These are phyloP conservation scores for Amiota communis DNA, from an alignment of 2,888 invertebrate genomes.

Conservation along the genomic window DNA sequence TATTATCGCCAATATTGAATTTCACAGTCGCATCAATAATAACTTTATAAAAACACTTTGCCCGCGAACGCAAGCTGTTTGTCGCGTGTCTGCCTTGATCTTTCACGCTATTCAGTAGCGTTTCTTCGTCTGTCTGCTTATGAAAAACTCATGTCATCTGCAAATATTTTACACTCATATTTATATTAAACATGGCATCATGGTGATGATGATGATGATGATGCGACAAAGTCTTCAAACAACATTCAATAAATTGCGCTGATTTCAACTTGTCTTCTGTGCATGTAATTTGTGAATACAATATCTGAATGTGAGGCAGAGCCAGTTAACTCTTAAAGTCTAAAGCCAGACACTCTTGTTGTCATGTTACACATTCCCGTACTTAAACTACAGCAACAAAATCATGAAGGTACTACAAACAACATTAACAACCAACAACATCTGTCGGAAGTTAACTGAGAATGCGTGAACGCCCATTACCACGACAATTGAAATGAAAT, in stretches of 20 bases:
- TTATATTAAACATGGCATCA: constrained; percentile 1
- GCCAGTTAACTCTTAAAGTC: constrained; percentile 10
- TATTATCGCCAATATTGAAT: constrained; percentile 12
- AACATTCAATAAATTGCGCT: not conserved
- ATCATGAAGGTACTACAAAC: not conserved
- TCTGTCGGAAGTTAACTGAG: constrained; percentile 67
- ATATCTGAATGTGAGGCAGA: constrained; percentile 28
- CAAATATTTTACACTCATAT: constrained; percentile 25
- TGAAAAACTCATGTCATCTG: constrained; percentile 22
- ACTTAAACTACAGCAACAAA: not conserved
- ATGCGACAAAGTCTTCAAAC: constrained; percentile 16
- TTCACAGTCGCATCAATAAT: not conserved
- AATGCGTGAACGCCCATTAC: constrained; percentile 63
- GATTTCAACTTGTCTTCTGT: constrained; percentile 2
- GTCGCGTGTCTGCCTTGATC: not conserved
- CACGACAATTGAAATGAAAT: constrained; percentile 24
- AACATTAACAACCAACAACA: constrained; percentile 41
- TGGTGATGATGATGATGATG: constrained; percentile 19
- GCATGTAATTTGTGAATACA: not conserved
- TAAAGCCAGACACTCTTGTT: constrained; percentile 1
- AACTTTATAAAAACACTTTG: constrained; percentile 12
- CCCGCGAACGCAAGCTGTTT: not conserved
- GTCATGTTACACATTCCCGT: constrained; percentile 12
- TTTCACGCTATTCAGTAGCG: no score
- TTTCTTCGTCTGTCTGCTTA: no score